These are phyloP conservation scores for Mythimna lalbum DNA, from an alignment of 2,888 invertebrate genomes.

Conservation along the genomic window DNA sequence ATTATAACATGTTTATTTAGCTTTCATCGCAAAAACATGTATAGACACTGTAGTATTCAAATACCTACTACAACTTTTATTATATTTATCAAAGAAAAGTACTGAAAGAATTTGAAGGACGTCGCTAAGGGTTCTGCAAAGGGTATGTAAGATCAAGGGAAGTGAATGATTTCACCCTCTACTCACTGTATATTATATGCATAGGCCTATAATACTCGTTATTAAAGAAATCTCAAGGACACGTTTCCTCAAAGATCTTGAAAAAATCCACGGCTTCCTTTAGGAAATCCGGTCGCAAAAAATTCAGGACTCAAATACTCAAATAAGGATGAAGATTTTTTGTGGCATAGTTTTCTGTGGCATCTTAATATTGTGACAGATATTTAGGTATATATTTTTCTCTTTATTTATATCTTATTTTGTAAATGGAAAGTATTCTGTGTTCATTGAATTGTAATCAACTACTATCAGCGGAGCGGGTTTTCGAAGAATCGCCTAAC, in stretches of 20 bases:
- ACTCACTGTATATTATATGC: constrained; percentile 17
- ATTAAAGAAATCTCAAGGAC: constrained; percentile 46
- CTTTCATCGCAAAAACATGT: no score
- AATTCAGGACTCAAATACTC: constrained; percentile 6
- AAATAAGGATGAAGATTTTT: not conserved
- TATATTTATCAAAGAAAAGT: constrained; percentile 19
- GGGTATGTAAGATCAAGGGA: constrained; percentile 43
- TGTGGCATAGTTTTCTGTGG: not conserved
- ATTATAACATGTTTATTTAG: no score
- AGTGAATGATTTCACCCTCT: constrained; percentile 45
- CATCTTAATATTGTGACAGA: not conserved
- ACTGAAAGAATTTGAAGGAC: constrained; percentile 26
- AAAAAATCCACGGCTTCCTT: constrained; percentile 24
- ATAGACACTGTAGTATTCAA: not conserved
- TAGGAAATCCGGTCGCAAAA: constrained; percentile 46
- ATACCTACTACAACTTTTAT: not conserved
- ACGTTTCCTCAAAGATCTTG: constrained; percentile 29
- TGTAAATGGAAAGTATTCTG: no score
- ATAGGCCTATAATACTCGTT: constrained; percentile 32
- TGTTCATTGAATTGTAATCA: no score
- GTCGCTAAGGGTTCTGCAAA: constrained; percentile 16
- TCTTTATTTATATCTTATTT: not conserved
- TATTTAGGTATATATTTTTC: not conserved
- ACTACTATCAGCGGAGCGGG: no score
- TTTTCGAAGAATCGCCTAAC: no score